phyloP scores from a whole-genome alignment of 2,888 invertebrate genomes.

The Ernsta delagoae region DNA sequence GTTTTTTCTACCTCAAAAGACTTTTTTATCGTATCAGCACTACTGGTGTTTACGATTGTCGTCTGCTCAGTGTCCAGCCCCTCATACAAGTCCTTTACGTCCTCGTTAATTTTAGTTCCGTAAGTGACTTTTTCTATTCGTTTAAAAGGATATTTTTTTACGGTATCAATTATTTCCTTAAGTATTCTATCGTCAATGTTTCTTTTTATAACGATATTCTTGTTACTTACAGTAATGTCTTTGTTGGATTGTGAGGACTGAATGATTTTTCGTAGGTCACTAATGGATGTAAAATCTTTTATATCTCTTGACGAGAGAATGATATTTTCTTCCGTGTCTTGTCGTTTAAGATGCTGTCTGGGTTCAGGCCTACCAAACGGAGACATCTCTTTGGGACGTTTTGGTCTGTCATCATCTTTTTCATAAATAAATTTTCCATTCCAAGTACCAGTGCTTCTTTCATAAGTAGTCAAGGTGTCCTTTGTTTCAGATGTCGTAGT shows the following conservation, averaged over 20 bases:
- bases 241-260: constrained; percentile 73
- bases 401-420: constrained; percentile 74
- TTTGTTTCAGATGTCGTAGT: constrained; percentile 64
- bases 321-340: constrained; percentile 79
- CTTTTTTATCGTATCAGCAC: constrained; percentile 71
- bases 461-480: constrained; percentile 74
- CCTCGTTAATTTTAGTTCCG: constrained; percentile 84
- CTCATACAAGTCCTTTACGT: constrained; percentile 83
- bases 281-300: constrained; percentile 79
- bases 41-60: constrained; percentile 65
- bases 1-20: constrained; percentile 78
- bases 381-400: constrained; percentile 71
- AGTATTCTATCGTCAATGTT: constrained; percentile 76
- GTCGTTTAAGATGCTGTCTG: constrained; percentile 73
- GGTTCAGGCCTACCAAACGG: constrained; percentile 76
- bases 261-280: constrained; percentile 76
- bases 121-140: constrained; percentile 82
- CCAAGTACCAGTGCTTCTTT: constrained; percentile 82
- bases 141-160: constrained; percentile 80
- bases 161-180: constrained; percentile 79
- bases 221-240: constrained; percentile 76
- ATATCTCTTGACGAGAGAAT: constrained; percentile 78
- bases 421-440: constrained; percentile 85
- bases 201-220: constrained; percentile 77
- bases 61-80: constrained; percentile 74